A percentile compares a stretch with the other conserved stretches of the same genome.
phyloP scores from a whole-genome alignment of 2,797 vertebrate genomes.

The Thamnophis elegans region DNA sequence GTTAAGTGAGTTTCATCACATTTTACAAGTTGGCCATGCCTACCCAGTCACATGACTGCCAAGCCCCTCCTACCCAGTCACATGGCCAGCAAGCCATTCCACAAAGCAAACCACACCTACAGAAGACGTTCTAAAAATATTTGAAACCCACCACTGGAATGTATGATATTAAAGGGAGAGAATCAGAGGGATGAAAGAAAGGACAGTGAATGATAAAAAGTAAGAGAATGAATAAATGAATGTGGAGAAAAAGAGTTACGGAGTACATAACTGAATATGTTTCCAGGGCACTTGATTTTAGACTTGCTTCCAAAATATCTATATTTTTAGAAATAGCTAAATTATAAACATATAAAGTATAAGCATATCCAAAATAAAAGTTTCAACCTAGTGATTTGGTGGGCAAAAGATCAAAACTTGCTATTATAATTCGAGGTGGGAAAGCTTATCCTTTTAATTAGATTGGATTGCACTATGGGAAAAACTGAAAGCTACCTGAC shows the following conservation, averaged over 20 bases:
- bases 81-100: no score
- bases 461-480: neutral
- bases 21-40: no score
- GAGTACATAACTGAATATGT: neutral
- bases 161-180: neutral
- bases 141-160: no score
- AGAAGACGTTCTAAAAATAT: no score
- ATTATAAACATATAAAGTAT: neutral
- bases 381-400: neutral
- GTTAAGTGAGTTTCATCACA: no score
- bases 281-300: neutral
- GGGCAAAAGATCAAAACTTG: neutral
- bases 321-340: neutral
- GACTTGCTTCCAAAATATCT: neutral
- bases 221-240: neutral
- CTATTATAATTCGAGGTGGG: neutral
- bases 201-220: neutral
- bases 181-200: neutral
- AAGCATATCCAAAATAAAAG: neutral
- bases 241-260: neutral
- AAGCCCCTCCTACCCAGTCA: no score
- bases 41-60: no score
- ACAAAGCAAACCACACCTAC: no score
- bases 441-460: neutral
- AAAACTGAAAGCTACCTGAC: neutral